These are phyloP conservation scores for Agonopterix arenella DNA, from an alignment of 2,888 invertebrate species.

Conservation along the genomic window DNA sequence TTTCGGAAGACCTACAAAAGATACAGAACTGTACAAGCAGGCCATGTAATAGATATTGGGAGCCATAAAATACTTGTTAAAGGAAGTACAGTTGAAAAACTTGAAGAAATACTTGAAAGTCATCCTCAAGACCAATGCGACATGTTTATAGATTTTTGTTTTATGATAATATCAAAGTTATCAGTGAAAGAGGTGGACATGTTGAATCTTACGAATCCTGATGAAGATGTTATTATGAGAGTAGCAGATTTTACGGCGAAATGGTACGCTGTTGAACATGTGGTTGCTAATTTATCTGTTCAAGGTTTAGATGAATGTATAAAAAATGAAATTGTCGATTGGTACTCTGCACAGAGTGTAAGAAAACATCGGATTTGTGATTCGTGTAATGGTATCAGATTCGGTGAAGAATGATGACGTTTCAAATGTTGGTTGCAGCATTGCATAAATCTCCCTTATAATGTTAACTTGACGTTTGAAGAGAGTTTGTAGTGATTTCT, in stretches of 20 bases:
- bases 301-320: too few species aligned
- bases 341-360: conserved; percentile 2
- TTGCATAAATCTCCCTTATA: too few species aligned
- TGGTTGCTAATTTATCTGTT: too few species aligned
- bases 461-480: too few species aligned
- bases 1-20: background rate
- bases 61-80: conserved; percentile 9
- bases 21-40: conserved; percentile 6
- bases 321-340: conserved; percentile 4
- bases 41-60: conserved; percentile 8
- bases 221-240: conserved; percentile 11
- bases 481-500: too few species aligned
- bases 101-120: conserved; percentile 8
- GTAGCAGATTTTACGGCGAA: conserved; percentile 6
- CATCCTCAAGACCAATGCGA: conserved; percentile 8
- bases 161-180: conserved; percentile 7
- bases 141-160: conserved; percentile 8
- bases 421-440: too few species aligned
- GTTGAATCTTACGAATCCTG: conserved; percentile 11
- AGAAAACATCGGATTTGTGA: conserved; percentile 6
- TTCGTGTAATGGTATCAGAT: conserved; percentile 6
- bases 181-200: background rate
- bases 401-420: background rate
- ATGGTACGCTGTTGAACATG: too few species aligned
- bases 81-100: conserved; percentile 9